Percentiles rank a stretch among this genome's conserved stretches.
phyloP scores from a whole-genome alignment of 2,113 vertebrate genomes.

The Capreolus pygargus region DNA sequence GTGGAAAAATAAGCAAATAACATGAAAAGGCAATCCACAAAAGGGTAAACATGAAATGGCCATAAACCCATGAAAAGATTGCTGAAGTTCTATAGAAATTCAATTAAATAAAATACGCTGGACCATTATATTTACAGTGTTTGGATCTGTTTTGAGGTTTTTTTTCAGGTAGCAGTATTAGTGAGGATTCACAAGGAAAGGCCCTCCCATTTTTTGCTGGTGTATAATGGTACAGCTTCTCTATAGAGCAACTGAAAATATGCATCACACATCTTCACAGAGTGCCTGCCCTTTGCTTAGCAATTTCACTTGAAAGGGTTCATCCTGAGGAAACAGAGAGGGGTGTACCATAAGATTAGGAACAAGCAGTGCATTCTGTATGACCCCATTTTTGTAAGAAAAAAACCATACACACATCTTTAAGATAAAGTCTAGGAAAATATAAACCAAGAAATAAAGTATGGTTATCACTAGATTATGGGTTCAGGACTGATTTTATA shows the following conservation, averaged over 20 bases:
- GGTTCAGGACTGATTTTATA: neutral
- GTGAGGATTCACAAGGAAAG: neutral
- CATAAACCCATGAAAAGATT: neutral
- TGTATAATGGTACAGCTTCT: neutral
- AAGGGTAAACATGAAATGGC: neutral
- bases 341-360: neutral
- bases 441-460: neutral
- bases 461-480: neutral
- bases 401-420: neutral
- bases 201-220: neutral
- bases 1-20: neutral
- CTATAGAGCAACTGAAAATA: neutral
- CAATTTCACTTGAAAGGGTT: neutral
- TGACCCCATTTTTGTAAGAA: neutral
- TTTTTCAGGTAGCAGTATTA: neutral
- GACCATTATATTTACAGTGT: neutral
- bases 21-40: neutral
- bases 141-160: neutral
- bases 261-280: neutral
- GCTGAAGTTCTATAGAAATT: neutral
- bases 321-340: neutral
- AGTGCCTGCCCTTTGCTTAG: neutral
- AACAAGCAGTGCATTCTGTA: neutral
- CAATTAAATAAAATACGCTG: neutral
- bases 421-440: neutral